Base-by-base conservation (phyloP, 2,797 vertebrate species). In the Aulostomus chinensis region DNA sequence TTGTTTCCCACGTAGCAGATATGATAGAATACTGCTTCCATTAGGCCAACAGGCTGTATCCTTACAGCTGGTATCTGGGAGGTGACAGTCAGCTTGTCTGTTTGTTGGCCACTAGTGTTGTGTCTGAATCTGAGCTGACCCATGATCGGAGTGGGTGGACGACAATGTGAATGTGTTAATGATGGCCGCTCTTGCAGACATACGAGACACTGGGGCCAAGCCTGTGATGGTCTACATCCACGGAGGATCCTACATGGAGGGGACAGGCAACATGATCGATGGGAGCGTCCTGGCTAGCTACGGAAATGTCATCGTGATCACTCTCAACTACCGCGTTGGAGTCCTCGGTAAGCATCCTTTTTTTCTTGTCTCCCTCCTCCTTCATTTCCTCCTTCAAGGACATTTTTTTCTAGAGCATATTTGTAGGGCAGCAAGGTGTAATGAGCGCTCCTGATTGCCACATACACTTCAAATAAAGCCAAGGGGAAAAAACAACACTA, bases 201-300 rank as follows among this genome's bases (percentile, higher is more conserved):
- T 98, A 87, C 95, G 96, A 88, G 97, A 98, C 73, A 96, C 94
- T 56, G 97, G 96, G 28, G 95, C 96, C 92, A 99, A 99, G 83
- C 97, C 97, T 1, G 97, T 98, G 89, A 99, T 99, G 97, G 96
- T 99, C 73, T 99, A 98, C 67, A 98, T 99, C 88, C 97, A 98
- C 0, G 97, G 97, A 18, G 97, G 97, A 32, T 99, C 97, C 1
- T 99, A 98, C 93, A 99, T 98, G 96, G 97, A 99, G 85, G 97
- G 97, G 68, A 99, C 96, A 0, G 97, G 97, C 61, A 99, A 99
- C 93, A 98, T 99, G 96, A 98, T 99, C 37, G 97, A 99, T 45
- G 97, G 95, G 80, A 98, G 96, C 16, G 86, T 99, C 60, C 89
- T 99, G 84, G 97, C 97, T 87, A 99, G 97, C 93, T 99, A 99